Conservation (phyloP, 2,113 vertebrate species). For the Aegotheles bennettii region DNA sequence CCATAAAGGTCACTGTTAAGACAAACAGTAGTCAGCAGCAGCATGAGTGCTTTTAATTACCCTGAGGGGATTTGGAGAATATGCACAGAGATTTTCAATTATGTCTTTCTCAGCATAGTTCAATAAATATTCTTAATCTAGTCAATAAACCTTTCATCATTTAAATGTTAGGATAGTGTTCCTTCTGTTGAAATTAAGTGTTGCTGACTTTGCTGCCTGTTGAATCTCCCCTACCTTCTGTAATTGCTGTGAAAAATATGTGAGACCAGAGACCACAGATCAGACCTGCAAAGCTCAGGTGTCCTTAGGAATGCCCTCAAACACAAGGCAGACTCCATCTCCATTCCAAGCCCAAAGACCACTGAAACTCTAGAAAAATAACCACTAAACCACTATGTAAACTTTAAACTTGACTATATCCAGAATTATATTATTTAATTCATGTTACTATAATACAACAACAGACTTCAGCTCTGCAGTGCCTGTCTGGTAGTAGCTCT, state of each 20-base stretch:
- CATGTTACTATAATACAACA: neutral
- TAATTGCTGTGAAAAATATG: neutral
- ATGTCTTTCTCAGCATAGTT: neutral
- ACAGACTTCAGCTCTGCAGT: neutral
- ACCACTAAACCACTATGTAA: neutral
- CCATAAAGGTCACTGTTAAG: neutral
- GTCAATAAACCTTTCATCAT: conserved; percentile 24
- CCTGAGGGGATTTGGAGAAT: neutral
- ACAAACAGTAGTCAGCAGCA: neutral
- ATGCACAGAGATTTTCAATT: neutral
- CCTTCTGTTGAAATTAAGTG: neutral
- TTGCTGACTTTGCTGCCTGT: neutral
- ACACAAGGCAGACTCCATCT: neutral
- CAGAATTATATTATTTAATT: neutral
- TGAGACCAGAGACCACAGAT: neutral
- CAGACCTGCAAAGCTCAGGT: neutral
- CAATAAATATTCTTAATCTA: conserved; percentile 28
- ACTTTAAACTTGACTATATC: neutral
- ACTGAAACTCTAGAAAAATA: neutral
- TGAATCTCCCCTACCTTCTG: neutral
- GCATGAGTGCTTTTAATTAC: neutral
- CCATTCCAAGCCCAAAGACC: neutral
- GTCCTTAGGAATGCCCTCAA: neutral
- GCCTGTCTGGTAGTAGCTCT: neutral
- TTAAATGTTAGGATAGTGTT: conserved; percentile 24